Conservation (phyloP, 2,113 vertebrate species). For the Melozone crissalis region DNA sequence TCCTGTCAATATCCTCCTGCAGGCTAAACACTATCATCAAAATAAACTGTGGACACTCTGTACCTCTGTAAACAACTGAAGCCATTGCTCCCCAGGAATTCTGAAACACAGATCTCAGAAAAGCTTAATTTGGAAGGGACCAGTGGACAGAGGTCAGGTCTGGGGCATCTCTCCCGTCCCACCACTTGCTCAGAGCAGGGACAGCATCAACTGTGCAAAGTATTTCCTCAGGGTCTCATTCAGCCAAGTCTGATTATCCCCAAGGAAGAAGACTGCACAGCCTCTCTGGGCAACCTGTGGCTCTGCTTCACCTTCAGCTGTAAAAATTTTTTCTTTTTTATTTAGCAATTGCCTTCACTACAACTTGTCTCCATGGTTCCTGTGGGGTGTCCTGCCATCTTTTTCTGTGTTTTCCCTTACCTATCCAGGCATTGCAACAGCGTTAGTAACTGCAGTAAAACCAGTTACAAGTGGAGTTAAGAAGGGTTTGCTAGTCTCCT, state of each 20-base stretch:
- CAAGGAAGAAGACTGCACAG: not conserved
- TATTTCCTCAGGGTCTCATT: not conserved
- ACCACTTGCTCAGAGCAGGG: not conserved
- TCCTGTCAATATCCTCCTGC: not conserved
- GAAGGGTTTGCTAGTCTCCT: not conserved
- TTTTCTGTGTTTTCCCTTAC: not conserved
- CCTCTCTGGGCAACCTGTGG: fast-evolving
- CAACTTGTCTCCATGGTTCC: not conserved
- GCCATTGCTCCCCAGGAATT: not conserved
- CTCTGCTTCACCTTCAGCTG: not conserved
- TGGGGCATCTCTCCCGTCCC: not conserved
- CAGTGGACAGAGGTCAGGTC: not conserved
- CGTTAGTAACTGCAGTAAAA: not conserved
- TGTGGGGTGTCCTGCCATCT: fast-evolving
- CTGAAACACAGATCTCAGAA: not conserved
- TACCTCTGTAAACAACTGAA: not conserved
- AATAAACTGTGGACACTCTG: not conserved
- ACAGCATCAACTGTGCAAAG: fast-evolving
- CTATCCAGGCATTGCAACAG: not conserved
- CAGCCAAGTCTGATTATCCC: not conserved
- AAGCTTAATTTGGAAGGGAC: not conserved
- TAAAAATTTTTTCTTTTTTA: not conserved
- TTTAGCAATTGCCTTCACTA: not conserved
- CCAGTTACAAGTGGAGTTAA: not conserved
- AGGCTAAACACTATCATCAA: not conserved